A percentile compares a stretch with the other conserved stretches of the same genome.
phyloP scores from a whole-genome alignment of 2,113 vertebrate genomes.

The Syngnathus floridae region DNA sequence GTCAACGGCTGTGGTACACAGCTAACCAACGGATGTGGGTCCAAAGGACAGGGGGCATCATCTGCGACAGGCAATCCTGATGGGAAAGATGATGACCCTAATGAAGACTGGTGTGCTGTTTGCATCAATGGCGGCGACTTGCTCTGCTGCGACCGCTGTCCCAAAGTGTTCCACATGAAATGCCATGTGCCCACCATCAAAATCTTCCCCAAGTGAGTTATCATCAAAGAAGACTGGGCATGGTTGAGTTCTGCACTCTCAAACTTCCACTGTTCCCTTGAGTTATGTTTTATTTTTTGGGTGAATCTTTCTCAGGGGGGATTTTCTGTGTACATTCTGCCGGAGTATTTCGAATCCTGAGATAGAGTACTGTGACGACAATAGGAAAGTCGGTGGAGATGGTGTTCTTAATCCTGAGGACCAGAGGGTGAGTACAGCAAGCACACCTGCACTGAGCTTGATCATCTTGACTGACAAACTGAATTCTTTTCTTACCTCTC shows the following conservation, averaged over 20 bases:
- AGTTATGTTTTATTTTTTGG: neutral
- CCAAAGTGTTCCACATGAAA: slow-evolving; percentile 97
- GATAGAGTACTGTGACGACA: slow-evolving; percentile 94
- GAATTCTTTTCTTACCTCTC: slow-evolving; percentile 25
- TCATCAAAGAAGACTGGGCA: neutral
- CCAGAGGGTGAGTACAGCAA: slow-evolving; percentile 76
- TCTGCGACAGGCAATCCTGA: slow-evolving; percentile 13
- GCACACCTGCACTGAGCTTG: neutral
- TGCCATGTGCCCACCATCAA: slow-evolving; percentile 88
- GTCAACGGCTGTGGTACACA: slow-evolving; percentile 30
- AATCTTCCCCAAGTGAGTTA: slow-evolving; percentile 60
- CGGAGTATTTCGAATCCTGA: slow-evolving; percentile 86
- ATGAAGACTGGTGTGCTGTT: slow-evolving; percentile 98
- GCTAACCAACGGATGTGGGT: slow-evolving; percentile 83
- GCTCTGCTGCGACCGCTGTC: slow-evolving; percentile 93
- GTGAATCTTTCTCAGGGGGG: slow-evolving; percentile 73
- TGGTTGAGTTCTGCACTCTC: neutral
- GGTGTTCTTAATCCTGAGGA: slow-evolving; percentile 83
- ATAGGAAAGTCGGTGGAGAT: slow-evolving; percentile 77
- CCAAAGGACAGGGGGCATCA: slow-evolving; percentile 32
- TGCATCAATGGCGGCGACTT: slow-evolving; percentile 96
- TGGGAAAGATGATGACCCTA: slow-evolving; percentile 90
- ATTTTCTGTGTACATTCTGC: slow-evolving; percentile 98
- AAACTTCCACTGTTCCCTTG: neutral
- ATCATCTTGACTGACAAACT: neutral